Evolutionary conservation across 2,888 invertebrate species (phyloP), one percentile per base, ranked within the genome.

Genomic region (Malthinus seriepunctatus): DNA sequence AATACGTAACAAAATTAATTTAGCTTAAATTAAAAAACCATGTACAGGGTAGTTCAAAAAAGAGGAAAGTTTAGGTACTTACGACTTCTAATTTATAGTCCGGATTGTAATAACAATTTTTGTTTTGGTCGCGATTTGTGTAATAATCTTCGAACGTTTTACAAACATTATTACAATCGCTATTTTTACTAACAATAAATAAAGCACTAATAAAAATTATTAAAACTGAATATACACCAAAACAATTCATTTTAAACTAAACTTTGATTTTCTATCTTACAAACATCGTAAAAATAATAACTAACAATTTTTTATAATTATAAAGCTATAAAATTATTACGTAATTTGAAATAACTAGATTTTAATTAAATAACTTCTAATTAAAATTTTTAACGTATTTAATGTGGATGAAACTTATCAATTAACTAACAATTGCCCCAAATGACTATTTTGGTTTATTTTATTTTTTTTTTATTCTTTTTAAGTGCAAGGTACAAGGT

Each of bases 61-160:
- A 37, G 1, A 37, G 1, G 12, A 37, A 7, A 8, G 6, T n/a
- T n/a, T n/a, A 1, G 12, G 1, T 1, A 39, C 39, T 42, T 42
- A 42, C 39, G 9, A 42, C 15, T 42, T 14, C 9, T 42, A 42
- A 23, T n/a, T 42, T 23, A 3, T 15, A 39, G 11, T 39, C 39
- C 15, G 39, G 10, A 15, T 42, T 42, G 23, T 42, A 42, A 11
- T 23, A 42, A 42, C 39, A 42, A 42, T 42, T 42, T 23, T 42
- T n/a, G 7, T 42, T 42, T 15, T 42, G 14, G 3, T 42, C 39
- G n/a, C 39, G 39, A 42, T 42, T 6, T 15, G 39, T 15, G 39
- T 42, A 42, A 15, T 42, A 42, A 15, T 42, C 39, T 3, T n/a
- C 1, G 10, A 42, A 42, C 6, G 39, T 42, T 11, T 42, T 42